phyloP scores from a whole-genome alignment of 1,140 invertebrate species.

The Aplysia californica region DNA sequence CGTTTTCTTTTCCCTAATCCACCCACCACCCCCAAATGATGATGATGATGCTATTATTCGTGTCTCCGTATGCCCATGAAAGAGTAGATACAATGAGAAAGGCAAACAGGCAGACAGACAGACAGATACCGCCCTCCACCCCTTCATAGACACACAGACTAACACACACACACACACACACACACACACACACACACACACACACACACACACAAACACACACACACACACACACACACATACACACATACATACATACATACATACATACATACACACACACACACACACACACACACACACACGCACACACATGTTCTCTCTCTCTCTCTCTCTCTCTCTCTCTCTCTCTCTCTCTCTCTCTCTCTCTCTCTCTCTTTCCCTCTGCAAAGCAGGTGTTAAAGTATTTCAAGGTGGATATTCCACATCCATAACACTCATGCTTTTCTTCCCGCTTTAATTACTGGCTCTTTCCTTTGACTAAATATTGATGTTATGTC shows the following conservation, averaged over 20 bases:
- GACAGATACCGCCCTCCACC: not conserved
- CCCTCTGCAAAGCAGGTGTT: too few relatives aligned
- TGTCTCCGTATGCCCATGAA: not conserved
- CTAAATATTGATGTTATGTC: too few relatives aligned
- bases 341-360: too few relatives aligned
- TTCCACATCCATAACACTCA: too few relatives aligned
- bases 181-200: conserved; percentile 6
- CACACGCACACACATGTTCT: not conserved
- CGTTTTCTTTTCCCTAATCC: not conserved
- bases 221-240: not conserved
- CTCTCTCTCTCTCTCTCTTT: too few relatives aligned
- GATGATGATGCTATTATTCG: not conserved
- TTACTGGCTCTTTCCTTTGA: too few relatives aligned
- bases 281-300: conserved; percentile 5
- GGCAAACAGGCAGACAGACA: not conserved
- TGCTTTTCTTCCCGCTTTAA: too few relatives aligned
- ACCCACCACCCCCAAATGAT: not conserved
- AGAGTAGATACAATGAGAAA: not conserved
- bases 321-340: too few relatives aligned
- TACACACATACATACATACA: conserved; percentile 7
- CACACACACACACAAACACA: conserved; percentile 2
- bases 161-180: too few relatives aligned
- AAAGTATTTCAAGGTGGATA: too few relatives aligned
- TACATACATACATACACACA: conserved; percentile 9
- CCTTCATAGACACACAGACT: too few relatives aligned